Evolutionary conservation across 2,113 vertebrate genomes (phyloP).

Genomic region (Anoura caudifer): DNA sequence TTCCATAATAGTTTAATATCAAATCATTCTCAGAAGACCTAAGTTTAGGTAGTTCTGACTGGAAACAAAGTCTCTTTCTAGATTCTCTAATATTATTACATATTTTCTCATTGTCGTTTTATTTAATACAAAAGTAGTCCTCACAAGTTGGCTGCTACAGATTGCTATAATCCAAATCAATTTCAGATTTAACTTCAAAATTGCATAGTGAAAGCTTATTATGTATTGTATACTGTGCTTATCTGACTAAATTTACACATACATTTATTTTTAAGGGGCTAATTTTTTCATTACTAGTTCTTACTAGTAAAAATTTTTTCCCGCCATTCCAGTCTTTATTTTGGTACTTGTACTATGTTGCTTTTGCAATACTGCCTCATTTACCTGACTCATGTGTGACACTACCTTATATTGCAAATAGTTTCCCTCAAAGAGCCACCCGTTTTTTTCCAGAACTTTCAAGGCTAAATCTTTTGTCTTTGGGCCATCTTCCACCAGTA

Average conservation of each 20-base stretch:
- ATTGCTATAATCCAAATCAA: background rate
- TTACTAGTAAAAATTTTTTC: background rate
- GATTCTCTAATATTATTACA: background rate
- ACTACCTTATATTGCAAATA: background rate
- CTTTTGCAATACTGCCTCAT: background rate
- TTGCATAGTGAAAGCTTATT: background rate
- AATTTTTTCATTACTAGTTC: background rate
- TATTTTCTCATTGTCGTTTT: background rate
- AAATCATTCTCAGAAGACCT: background rate
- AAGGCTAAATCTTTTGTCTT: background rate
- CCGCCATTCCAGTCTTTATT: background rate
- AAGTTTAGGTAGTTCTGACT: background rate
- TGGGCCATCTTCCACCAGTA: background rate
- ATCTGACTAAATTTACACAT: background rate
- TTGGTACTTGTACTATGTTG: background rate
- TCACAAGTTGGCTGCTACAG: background rate
- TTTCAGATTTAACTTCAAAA: background rate
- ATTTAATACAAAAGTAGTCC: background rate
- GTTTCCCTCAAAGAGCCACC: background rate
- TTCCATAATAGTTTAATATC: background rate
- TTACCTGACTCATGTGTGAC: background rate
- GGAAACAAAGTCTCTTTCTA: background rate
- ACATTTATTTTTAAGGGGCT: background rate
- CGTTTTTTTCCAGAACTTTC: background rate
- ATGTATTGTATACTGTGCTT: background rate